Evolutionary conservation across 2,797 vertebrate genomes (phyloP).

Genomic region (Champsocephalus esox): DNA sequence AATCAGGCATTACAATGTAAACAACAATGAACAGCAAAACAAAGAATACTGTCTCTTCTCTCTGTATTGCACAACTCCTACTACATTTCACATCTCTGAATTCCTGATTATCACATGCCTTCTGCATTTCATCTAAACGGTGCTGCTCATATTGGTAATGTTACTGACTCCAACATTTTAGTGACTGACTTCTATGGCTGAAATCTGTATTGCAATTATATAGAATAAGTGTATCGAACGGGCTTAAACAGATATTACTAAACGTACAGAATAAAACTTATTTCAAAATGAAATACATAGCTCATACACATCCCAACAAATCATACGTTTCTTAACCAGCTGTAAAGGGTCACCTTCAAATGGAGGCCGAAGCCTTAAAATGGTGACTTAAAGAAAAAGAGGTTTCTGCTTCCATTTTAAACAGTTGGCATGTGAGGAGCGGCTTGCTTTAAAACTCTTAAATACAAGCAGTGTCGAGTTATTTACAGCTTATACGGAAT

Average conservation of each 20-base stretch:
- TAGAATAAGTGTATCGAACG: constrained; percentile 24
- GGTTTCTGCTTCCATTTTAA: constrained; percentile 60
- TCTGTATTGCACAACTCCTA: constrained; percentile 75
- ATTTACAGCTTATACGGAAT: constrained; percentile 81
- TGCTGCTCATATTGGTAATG: constrained; percentile 43
- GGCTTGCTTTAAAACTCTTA: constrained; percentile 63
- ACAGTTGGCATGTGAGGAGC: constrained; percentile 55
- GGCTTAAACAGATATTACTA: constrained; percentile 54
- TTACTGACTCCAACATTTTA: constrained; percentile 43
- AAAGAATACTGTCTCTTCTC: constrained; percentile 62
- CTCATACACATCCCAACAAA: constrained; percentile 55
- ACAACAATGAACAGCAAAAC: constrained; percentile 70
- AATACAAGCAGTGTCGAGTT: constrained; percentile 76
- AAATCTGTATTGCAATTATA: constrained; percentile 53
- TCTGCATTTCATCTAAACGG: constrained; percentile 49
- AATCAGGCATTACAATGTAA: constrained; percentile 72
- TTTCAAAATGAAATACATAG: constrained; percentile 64
- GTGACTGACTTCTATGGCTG: constrained; percentile 27
- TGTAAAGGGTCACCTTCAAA: constrained; percentile 68
- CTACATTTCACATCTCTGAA: constrained; percentile 55
- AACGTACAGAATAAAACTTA: constrained; percentile 53
- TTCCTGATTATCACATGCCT: constrained; percentile 73
- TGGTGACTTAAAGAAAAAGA: constrained; percentile 39
- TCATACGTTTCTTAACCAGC: constrained; percentile 53
- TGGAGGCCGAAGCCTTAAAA: constrained; percentile 72